A percentile compares a stretch with the other conserved stretches of the same genome.
phyloP scores from a whole-genome alignment of 1,140 invertebrate species.

The silkworm (Bombyx mori) region DNA sequence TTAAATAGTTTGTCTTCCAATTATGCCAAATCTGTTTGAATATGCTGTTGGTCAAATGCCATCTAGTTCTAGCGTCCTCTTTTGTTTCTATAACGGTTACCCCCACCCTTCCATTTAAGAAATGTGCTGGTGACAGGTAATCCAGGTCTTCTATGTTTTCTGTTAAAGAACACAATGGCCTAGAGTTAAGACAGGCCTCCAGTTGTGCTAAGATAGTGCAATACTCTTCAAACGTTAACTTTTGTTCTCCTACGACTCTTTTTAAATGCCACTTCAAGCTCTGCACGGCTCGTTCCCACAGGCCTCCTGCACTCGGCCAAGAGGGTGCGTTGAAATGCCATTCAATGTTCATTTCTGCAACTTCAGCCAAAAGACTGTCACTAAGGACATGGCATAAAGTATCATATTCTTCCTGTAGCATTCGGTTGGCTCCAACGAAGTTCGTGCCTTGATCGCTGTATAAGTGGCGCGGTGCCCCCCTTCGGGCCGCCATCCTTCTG shows the following conservation, averaged over 20 bases:
- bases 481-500: neutral
- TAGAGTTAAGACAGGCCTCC: neutral
- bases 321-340: neutral
- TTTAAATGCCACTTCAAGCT: constrained; percentile 2
- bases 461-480: no score
- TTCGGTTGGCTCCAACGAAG: neutral
- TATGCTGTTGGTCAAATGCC: no score
- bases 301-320: neutral
- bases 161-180: neutral
- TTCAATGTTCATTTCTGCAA: neutral
- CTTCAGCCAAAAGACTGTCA: neutral
- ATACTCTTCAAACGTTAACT: neutral
- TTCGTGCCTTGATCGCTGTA: no score
- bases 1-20: neutral
- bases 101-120: neutral
- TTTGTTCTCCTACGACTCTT: neutral
- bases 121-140: neutral
- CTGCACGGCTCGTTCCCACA: neutral
- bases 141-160: neutral
- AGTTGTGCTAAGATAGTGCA: neutral
- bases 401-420: constrained; percentile 2
- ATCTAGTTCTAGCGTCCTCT: no score
- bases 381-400: neutral
- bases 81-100: no score
- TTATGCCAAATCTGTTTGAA: neutral